Evolutionary conservation across 2,797 vertebrate genomes (phyloP).

Genomic region (Pangasius mekongensis): DNA sequence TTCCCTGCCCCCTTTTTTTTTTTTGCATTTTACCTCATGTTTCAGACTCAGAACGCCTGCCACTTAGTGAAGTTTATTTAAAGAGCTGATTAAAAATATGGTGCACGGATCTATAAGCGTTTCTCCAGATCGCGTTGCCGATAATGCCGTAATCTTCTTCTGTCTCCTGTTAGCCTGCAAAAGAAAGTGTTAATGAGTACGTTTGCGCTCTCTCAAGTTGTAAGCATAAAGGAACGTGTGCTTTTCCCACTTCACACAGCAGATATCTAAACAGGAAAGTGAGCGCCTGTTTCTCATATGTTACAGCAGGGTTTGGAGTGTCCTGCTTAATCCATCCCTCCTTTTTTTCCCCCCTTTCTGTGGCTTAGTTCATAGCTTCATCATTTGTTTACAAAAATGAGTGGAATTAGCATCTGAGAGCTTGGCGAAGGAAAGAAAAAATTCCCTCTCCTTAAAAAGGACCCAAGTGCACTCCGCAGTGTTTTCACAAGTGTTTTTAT

Average conservation of each 20-base stretch:
- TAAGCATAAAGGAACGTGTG: constrained; percentile 37
- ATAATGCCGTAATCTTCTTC: constrained; percentile 51
- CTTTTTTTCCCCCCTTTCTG: constrained; percentile 45
- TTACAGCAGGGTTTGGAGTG: constrained; percentile 65
- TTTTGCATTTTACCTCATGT: background rate
- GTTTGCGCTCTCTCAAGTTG: constrained; percentile 10
- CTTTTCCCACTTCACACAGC: constrained; percentile 29
- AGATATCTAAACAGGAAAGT: constrained; percentile 44
- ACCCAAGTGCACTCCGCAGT: constrained; percentile 88
- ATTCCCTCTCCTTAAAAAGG: constrained; percentile 78
- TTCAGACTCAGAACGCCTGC: constrained; percentile 33
- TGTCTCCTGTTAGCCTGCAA: constrained; percentile 53
- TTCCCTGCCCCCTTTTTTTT: background rate
- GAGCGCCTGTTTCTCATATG: constrained; percentile 44
- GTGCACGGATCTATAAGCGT: constrained; percentile 35
- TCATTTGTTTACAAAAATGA: constrained; percentile 79
- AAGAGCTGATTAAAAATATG: constrained; percentile 52
- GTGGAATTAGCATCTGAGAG: constrained; percentile 73
- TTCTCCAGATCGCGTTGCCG: constrained; percentile 43
- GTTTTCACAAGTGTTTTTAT: constrained; percentile 99
- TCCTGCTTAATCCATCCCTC: constrained; percentile 71
- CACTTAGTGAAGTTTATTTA: constrained; percentile 48
- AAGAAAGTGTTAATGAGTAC: constrained; percentile 46
- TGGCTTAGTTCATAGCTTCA: constrained; percentile 47
- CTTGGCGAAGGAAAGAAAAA: constrained; percentile 62